A percentile compares a stretch with the other conserved stretches of the same genome.
These are phyloP conservation scores for Uromys caudimaculatus DNA, from an alignment of 2,797 vertebrate species.

Conservation along the genomic window DNA sequence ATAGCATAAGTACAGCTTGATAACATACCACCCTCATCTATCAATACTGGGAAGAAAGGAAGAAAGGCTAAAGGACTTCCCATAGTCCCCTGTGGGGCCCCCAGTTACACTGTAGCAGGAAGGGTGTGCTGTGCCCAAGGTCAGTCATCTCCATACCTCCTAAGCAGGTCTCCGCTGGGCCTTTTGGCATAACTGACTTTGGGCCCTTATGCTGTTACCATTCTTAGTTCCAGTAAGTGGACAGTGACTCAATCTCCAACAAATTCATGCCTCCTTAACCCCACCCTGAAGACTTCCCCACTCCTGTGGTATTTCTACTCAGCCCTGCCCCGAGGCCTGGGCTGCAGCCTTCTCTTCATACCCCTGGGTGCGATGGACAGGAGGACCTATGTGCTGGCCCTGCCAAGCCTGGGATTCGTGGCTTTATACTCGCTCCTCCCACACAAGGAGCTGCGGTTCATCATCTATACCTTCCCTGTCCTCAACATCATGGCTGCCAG, in stretches of 20 bases:
- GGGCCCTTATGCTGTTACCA: not conserved
- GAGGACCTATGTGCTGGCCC: slow-evolving; percentile 89
- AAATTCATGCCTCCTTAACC: slow-evolving; percentile 81
- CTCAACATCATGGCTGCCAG: slow-evolving; percentile 94
- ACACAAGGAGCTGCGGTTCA: slow-evolving; percentile 98
- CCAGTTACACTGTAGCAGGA: too few species aligned
- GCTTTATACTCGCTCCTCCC: slow-evolving; percentile 96
- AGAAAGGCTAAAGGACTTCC: too few species aligned
- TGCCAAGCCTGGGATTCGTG: slow-evolving; percentile 92
- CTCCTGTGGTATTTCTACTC: slow-evolving; percentile 99
- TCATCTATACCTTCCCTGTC: slow-evolving; percentile 95
- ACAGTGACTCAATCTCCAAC: too few species aligned
- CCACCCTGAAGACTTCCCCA: slow-evolving; percentile 91
- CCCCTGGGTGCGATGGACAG: slow-evolving; percentile 94
- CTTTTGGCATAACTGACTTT: not conserved
- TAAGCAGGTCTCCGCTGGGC: not conserved
- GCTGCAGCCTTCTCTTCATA: slow-evolving; percentile 92
- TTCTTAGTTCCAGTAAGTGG: not conserved
- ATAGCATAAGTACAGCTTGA: not conserved
- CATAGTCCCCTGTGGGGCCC: not conserved
- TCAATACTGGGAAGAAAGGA: not conserved
- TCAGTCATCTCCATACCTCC: not conserved
- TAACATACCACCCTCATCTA: accelerated
- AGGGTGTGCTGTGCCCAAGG: not conserved
- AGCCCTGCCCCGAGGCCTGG: slow-evolving; percentile 94